A percentile compares a stretch with the other conserved stretches of the same genome.
Conservation (phyloP, 1,140 invertebrate genomes). For the Trypoxylus dichotomus region DNA sequence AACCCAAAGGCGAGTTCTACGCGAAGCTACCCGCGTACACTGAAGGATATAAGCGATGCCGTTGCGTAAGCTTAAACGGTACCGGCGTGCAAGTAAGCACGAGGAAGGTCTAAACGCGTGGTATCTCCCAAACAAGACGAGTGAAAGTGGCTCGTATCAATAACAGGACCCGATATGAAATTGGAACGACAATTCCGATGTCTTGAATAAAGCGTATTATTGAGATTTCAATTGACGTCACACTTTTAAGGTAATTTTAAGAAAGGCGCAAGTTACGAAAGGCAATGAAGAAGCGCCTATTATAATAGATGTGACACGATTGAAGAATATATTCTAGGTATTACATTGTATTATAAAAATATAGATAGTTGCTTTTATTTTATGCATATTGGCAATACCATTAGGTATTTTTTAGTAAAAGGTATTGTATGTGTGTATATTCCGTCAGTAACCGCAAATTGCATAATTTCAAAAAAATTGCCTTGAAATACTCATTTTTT, state of each 20-base stretch:
- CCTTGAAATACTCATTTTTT: too few relatives aligned
- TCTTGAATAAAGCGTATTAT: slow-evolving; percentile 1
- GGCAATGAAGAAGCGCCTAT: background rate
- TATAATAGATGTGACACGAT: background rate
- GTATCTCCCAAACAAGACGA: background rate
- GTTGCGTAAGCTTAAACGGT: too few relatives aligned
- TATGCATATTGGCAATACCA: background rate
- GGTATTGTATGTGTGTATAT: background rate
- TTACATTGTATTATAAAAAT: too few relatives aligned
- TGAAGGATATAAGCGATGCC: too few relatives aligned
- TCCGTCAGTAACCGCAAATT: background rate
- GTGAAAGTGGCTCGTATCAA: slow-evolving; percentile 17
- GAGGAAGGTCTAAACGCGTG: background rate
- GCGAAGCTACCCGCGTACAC: background rate
- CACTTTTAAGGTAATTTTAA: slow-evolving; percentile 13
- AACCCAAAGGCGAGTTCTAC: too few relatives aligned
- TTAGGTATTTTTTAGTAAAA: background rate
- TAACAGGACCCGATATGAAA: slow-evolving; percentile 8
- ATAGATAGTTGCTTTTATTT: background rate
- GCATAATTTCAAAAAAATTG: background rate
- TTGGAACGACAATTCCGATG: slow-evolving; percentile 20
- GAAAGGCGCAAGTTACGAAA: background rate
- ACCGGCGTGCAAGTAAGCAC: too few relatives aligned
- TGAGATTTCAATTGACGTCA: slow-evolving; percentile 17
- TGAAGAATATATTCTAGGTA: too few relatives aligned